Conservation (phyloP, 2,797 vertebrate species). For the Okamejei kenojei region DNA sequence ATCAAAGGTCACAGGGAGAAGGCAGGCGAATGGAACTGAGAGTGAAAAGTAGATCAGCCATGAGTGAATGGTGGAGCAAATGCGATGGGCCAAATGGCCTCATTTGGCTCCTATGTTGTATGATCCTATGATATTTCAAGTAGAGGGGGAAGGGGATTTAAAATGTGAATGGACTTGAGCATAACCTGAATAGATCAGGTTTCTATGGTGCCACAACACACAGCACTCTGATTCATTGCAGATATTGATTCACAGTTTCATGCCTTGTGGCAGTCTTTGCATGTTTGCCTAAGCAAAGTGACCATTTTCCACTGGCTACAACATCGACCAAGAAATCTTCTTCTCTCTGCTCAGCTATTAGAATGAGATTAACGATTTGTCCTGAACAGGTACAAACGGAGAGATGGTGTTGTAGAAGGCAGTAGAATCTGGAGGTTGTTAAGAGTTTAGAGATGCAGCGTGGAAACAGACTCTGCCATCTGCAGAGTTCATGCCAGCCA, state of each 20-base stretch:
- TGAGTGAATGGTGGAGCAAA: too few relatives aligned
- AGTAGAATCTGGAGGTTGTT: too few relatives aligned
- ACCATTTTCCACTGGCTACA: neutral
- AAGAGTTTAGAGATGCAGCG: too few relatives aligned
- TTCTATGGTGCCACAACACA: neutral
- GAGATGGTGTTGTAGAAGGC: too few relatives aligned
- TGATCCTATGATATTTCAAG: neutral
- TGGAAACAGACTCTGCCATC: too few relatives aligned
- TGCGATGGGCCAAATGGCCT: too few relatives aligned
- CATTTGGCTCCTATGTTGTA: neutral
- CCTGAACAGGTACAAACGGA: neutral
- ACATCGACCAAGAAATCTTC: neutral
- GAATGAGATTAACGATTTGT: neutral
- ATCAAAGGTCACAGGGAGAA: too few relatives aligned
- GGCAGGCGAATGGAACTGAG: too few relatives aligned
- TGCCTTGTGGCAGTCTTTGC: neutral
- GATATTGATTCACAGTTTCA: neutral
- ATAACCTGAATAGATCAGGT: neutral
- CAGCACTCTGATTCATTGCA: neutral
- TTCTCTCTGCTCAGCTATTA: neutral
- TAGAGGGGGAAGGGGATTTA: neutral
- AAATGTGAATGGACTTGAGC: neutral
- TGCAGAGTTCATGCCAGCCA: too few relatives aligned
- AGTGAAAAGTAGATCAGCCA: too few relatives aligned
- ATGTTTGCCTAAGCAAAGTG: neutral